Evolutionary conservation across 2,797 vertebrate genomes (phyloP).

Genomic region (Cyprinella venusta): DNA sequence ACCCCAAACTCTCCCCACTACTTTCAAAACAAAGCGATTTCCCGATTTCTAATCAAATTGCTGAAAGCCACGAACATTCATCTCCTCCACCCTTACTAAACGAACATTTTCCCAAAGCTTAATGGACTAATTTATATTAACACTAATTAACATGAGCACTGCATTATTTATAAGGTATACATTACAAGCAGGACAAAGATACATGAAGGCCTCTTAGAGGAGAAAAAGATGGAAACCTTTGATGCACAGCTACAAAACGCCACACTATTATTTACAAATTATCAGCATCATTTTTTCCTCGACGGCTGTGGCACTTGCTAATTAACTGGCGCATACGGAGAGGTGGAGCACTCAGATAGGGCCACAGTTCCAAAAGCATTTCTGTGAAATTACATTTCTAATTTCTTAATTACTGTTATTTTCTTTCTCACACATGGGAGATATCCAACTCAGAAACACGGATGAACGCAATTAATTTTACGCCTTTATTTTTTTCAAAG

Average conservation of each 20-base stretch:
- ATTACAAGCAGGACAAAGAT: constrained; percentile 49
- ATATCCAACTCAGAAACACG: constrained; percentile 30
- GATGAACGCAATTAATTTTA: constrained; percentile 44
- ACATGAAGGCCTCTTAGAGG: constrained; percentile 33
- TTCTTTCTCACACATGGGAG: constrained; percentile 51
- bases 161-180: constrained; percentile 58
- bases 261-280: constrained; percentile 62
- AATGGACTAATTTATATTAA: constrained; percentile 64
- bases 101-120: constrained; percentile 53
- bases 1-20: neutral
- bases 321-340: constrained; percentile 60
- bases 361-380: constrained; percentile 58
- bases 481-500: neutral
- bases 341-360: constrained; percentile 58
- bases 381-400: constrained; percentile 59
- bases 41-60: constrained; percentile 14
- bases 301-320: constrained; percentile 53
- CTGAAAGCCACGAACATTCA: constrained; percentile 20
- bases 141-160: constrained; percentile 59
- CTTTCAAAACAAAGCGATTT: neutral
- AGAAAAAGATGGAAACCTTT: constrained; percentile 33
- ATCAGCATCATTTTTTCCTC: constrained; percentile 54
- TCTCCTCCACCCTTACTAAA: constrained; percentile 34
- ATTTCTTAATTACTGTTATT: constrained; percentile 64
- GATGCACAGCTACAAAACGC: constrained; percentile 52